Evolutionary conservation across 2,797 vertebrate genomes (phyloP).

Genomic region (Cirrhinus molitorella): DNA sequence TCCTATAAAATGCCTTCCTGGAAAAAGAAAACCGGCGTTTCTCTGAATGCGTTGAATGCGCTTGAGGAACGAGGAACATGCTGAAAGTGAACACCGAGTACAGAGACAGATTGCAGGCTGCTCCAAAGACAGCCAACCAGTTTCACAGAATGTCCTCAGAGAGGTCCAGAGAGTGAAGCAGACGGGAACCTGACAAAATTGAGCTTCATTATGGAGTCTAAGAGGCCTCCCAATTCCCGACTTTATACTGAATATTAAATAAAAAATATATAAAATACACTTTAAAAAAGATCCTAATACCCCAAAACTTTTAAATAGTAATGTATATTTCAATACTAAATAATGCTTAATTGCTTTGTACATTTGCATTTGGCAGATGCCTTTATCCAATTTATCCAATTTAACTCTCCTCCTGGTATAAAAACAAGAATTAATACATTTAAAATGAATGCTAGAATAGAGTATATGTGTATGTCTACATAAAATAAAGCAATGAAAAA

Average conservation of each 20-base stretch:
- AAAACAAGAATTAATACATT: background rate
- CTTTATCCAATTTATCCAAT: background rate
- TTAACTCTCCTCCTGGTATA: too few relatives aligned
- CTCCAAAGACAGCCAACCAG: slow-evolving; percentile 18
- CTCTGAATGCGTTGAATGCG: slow-evolving; percentile 30
- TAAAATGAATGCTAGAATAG: too few relatives aligned
- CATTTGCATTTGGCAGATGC: background rate
- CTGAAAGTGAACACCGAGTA: slow-evolving; percentile 24
- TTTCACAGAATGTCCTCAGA: slow-evolving; percentile 44
- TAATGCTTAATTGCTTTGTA: background rate
- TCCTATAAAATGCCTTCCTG: slow-evolving; percentile 13
- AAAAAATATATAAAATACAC: background rate
- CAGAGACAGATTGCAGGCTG: slow-evolving; percentile 18
- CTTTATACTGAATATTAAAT: background rate
- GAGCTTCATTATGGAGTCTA: background rate
- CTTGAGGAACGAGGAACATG: slow-evolving; percentile 32
- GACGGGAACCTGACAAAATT: slow-evolving; percentile 9
- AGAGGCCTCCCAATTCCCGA: background rate
- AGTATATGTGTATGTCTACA: background rate
- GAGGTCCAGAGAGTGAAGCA: slow-evolving; percentile 35
- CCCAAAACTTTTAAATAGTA: background rate
- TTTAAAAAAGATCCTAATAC: background rate
- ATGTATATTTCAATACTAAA: background rate
- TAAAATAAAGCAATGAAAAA: background rate
- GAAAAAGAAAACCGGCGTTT: background rate